Evolutionary conservation across 2,797 vertebrate genomes (phyloP).

Genomic region (Thaleichthys pacificus): DNA sequence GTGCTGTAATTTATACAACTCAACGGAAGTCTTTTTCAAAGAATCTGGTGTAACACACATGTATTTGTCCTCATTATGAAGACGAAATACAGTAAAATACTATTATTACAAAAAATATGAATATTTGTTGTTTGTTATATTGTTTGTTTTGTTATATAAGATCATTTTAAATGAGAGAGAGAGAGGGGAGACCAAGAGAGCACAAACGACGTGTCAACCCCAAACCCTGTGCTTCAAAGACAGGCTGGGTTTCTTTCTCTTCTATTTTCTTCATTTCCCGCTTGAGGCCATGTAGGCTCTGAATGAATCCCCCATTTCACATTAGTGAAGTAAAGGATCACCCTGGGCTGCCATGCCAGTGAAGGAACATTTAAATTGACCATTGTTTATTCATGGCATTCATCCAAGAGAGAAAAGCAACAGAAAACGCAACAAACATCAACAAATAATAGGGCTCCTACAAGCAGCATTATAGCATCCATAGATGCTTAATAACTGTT

Average conservation of each 20-base stretch:
- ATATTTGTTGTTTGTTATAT: too few species aligned
- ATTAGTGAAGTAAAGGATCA: conserved; percentile 28
- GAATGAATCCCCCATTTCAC: conserved; percentile 46
- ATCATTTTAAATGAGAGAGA: conserved; percentile 28
- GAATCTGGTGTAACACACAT: background rate
- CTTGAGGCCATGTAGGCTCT: conserved; percentile 45
- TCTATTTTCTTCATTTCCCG: conserved; percentile 47
- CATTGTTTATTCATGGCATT: conserved; percentile 30
- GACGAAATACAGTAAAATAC: too few species aligned
- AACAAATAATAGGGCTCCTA: too few species aligned
- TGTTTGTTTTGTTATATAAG: too few species aligned
- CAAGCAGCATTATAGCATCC: too few species aligned
- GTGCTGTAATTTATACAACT: conserved; percentile 40
- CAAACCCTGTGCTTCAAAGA: conserved; percentile 34
- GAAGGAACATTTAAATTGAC: conserved; percentile 50
- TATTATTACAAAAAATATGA: too few species aligned
- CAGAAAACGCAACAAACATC: too few species aligned
- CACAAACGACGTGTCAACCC: too few species aligned
- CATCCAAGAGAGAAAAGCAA: too few species aligned
- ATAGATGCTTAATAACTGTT: too few species aligned
- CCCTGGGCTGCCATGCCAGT: conserved; percentile 33
- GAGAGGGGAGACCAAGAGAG: too few species aligned
- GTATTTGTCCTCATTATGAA: too few species aligned
- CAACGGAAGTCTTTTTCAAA: conserved; percentile 6
- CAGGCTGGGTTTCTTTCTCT: conserved; percentile 24